A percentile compares a stretch with the other conserved stretches of the same genome.
phyloP scores from a whole-genome alignment of 1,140 invertebrate genomes.

The Drosophila serrata region DNA sequence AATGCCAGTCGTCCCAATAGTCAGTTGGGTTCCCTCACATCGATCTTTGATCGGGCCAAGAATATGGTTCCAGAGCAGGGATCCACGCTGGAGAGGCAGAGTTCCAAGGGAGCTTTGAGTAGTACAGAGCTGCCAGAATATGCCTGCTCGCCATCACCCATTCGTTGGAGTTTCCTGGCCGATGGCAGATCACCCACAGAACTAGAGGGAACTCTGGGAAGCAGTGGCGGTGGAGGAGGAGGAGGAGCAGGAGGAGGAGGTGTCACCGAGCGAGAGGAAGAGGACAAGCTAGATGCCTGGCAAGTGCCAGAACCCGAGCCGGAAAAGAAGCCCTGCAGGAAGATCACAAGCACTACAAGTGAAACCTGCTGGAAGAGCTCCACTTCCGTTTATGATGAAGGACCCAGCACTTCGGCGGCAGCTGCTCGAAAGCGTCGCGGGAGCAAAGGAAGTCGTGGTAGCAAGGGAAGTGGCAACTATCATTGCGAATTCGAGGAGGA shows the following conservation, averaged over 20 bases:
- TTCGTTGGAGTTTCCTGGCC: conserved; percentile 83
- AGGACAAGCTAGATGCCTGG: conserved; percentile 62
- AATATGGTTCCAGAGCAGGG: conserved; percentile 53
- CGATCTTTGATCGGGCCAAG: conserved; percentile 80
- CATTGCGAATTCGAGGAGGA: conserved; percentile 81
- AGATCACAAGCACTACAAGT: conserved; percentile 46
- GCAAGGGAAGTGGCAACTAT: conserved; percentile 46
- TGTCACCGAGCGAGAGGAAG: background rate
- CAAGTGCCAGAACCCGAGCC: conserved; percentile 56
- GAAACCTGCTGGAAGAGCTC: conserved; percentile 52
- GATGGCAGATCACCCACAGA: conserved; percentile 77
- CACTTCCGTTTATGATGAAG: conserved; percentile 55
- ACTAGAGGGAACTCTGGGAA: conserved; percentile 54
- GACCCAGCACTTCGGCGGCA: conserved; percentile 68
- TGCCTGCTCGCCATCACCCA: conserved; percentile 81
- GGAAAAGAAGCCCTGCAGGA: conserved; percentile 64
- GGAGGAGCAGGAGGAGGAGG: conserved; percentile 18
- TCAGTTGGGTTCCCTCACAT: conserved; percentile 77
- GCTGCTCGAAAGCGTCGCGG: conserved; percentile 68
- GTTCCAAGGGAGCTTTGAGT: conserved; percentile 72
- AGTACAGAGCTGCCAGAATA: conserved; percentile 80
- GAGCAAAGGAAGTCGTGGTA: conserved; percentile 44
- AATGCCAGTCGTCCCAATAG: conserved; percentile 76
- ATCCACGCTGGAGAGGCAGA: conserved; percentile 77
- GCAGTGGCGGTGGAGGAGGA: conserved; percentile 13